Evolutionary conservation across 2,113 vertebrate genomes (phyloP), one percentile per base, ranked within the genome.

Genomic region (Periophthalmus modestus): DNA sequence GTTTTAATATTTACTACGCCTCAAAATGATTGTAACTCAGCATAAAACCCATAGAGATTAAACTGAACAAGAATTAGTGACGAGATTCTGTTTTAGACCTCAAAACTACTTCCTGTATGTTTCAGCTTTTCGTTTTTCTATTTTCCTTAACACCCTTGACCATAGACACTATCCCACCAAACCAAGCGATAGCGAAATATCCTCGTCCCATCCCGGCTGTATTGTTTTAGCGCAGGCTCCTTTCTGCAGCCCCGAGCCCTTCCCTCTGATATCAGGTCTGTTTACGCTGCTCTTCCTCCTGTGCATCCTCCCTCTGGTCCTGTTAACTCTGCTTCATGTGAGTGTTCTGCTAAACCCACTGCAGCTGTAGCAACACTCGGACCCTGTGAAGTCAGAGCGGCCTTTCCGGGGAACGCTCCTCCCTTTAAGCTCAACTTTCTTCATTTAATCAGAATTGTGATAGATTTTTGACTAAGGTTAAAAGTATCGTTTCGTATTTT

Each of bases 341-440:
- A 81, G 74, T 89, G 82, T 89, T 85, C 46, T 54, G 69, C 77
- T 63, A 77, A 89, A 82, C 59, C 82, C 76, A 55, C 82, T 66
- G 68, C 90, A 90, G 88, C 88, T 90, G 89, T 87, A 78, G 82
- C 83, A 91, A 89, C 86, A 90, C 77, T 78, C 48, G 69, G 79
- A 85, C 85, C 77, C 73, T 71, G 63, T 85, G 77, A 77, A 65
- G 84, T 71, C 66, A 81, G 80, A 75, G 69, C 15, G 66, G 75
- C 66, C 58, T 82, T 79, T 85, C 82, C 76, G 67, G 77, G 62
- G 79, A 66, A 46, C 46, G 16, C 70, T 80, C 61, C 72, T 78
- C 72, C 66, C 66, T 58, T 57, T 73, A 68, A 54, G 73, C 68
- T 43, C 69, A 48, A 50, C 43, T 19, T 19, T 54, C 15, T 7